Percentiles rank a stretch among this genome's conserved stretches.
Conservation (phyloP, 2,888 invertebrate genomes). For the Zaprionus bogoriensis region DNA sequence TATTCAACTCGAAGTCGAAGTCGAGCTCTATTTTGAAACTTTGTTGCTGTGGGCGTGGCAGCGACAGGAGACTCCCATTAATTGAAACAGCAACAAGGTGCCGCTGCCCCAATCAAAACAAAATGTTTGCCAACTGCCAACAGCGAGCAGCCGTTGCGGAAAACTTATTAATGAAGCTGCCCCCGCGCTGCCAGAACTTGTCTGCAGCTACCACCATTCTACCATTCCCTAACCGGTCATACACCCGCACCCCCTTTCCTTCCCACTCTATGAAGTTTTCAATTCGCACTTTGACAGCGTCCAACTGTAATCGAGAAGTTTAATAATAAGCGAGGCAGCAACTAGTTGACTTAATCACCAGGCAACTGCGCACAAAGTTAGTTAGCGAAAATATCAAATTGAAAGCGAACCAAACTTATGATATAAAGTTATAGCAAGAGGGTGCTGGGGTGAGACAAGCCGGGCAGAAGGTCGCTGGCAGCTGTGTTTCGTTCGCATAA, state of each 20-base stretch:
- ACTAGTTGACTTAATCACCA: slow-evolving; percentile 7
- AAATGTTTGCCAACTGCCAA: slow-evolving; percentile 34
- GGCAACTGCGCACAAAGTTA: slow-evolving; percentile 8
- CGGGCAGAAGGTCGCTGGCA: not conserved
- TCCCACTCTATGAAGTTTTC: slow-evolving; percentile 28
- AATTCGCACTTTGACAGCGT: slow-evolving; percentile 6
- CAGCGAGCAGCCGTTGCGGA: not conserved
- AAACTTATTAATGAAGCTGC: slow-evolving; percentile 43
- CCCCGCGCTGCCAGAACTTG: slow-evolving; percentile 22
- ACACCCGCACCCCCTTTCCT: too few species aligned
- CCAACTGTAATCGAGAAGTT: slow-evolving; percentile 22
- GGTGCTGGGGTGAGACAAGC: too few species aligned
- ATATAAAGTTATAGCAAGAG: not conserved
- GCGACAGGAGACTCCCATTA: too few species aligned
- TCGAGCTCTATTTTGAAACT: not conserved
- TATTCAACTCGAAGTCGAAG: too few species aligned
- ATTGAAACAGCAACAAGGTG: slow-evolving; percentile 31
- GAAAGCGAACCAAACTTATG: not conserved
- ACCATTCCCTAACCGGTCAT: too few species aligned
- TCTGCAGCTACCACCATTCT: not conserved
- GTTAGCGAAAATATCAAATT: not conserved
- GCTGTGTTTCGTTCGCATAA: too few species aligned
- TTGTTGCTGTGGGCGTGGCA: too few species aligned
- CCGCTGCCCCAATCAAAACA: slow-evolving; percentile 13
- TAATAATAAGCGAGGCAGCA: not conserved